phyloP scores from a whole-genome alignment of 1,140 invertebrate genomes.

The Drosophila obscura region DNA sequence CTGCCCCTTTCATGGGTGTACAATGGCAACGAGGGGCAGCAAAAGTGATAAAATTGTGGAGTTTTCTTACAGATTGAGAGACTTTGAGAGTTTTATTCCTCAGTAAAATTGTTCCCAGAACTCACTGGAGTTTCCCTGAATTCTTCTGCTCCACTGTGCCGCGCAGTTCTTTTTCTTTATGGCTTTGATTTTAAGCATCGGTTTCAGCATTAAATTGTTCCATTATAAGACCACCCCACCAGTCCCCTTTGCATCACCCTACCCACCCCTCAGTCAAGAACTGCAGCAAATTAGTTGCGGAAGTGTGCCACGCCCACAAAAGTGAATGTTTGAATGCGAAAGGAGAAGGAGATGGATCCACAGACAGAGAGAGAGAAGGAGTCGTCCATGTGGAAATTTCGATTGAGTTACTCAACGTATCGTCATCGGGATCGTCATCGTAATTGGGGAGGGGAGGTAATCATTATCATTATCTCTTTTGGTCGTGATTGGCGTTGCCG shows the following conservation, averaged over 20 bases:
- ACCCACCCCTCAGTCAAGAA: slow-evolving; percentile 32
- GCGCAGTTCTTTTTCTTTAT: slow-evolving; percentile 37
- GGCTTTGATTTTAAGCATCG: slow-evolving; percentile 75
- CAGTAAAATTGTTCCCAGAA: no score
- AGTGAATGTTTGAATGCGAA: slow-evolving; percentile 48
- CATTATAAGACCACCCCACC: slow-evolving; percentile 64
- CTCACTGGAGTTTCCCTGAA: background rate
- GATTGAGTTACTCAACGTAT: slow-evolving; percentile 72
- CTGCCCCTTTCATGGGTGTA: slow-evolving; percentile 17
- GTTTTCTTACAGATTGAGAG: background rate
- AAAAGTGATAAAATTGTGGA: background rate
- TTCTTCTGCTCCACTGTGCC: slow-evolving; percentile 9
- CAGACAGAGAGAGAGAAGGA: slow-evolving; percentile 8
- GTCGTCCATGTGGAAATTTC: slow-evolving; percentile 40
- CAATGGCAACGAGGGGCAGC: background rate
- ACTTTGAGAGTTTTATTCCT: background rate
- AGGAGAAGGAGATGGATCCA: slow-evolving; percentile 5
- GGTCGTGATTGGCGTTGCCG: background rate
- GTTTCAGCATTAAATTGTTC: slow-evolving; percentile 79
- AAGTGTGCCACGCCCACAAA: slow-evolving; percentile 76
- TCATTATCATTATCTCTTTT: slow-evolving; percentile 47
- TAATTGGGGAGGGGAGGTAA: background rate
- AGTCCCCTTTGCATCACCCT: slow-evolving; percentile 15
- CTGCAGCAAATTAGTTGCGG: slow-evolving; percentile 76
- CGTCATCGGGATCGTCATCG: slow-evolving; percentile 38